Evolutionary conservation across 2,113 vertebrate species (phyloP).

Genomic region (Zootoca vivipara): DNA sequence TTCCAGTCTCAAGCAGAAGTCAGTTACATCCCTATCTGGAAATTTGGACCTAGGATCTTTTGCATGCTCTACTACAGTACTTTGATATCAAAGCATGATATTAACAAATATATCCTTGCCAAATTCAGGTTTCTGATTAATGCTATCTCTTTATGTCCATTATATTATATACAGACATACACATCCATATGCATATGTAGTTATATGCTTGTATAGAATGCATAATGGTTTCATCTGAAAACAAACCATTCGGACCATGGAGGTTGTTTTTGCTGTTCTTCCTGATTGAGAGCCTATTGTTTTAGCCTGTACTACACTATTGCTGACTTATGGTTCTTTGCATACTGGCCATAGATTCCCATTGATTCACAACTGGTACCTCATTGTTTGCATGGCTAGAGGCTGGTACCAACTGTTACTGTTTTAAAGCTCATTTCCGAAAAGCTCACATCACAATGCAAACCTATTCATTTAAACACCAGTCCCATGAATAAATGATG

Average conservation of each 20-base stretch:
- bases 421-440: conserved; percentile 18
- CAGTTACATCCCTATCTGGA: not conserved
- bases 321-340: conserved; percentile 21
- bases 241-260: not conserved
- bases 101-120: not conserved
- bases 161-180: not conserved
- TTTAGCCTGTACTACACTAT: not conserved
- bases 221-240: not conserved
- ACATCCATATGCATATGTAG: fast-evolving
- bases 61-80: not conserved
- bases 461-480: not conserved
- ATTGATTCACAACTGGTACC: conserved; percentile 42
- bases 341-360: not conserved
- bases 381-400: conserved; percentile 32
- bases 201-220: not conserved
- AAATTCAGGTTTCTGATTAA: not conserved
- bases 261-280: conserved; percentile 13
- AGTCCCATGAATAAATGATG: conserved; percentile 7
- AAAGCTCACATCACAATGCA: conserved; percentile 4
- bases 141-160: not conserved
- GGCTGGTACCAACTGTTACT: conserved; percentile 19
- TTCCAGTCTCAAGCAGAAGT: not conserved
- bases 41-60: not conserved
- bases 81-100: not conserved
- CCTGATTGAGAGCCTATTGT: not conserved